Conservation (phyloP, 2,888 invertebrate species). For the Drosophila austrosaltans region DNA sequence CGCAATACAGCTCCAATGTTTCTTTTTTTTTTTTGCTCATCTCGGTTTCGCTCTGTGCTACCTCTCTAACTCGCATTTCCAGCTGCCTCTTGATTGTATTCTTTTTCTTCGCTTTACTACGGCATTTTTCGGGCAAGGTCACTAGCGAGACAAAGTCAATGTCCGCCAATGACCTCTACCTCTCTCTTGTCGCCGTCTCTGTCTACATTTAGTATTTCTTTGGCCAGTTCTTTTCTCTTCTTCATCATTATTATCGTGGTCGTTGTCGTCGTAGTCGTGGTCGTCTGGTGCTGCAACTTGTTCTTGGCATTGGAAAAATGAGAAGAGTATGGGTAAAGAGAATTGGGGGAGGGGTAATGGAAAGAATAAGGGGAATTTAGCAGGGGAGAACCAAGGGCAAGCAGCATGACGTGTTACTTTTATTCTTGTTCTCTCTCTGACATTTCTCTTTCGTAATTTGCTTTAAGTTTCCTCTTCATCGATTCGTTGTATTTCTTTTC, state of each 20-base stretch:
- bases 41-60: conserved; percentile 5
- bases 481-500: conserved; percentile 40
- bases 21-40: conserved; percentile 15
- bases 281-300: conserved; percentile 60
- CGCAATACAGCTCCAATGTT: conserved; percentile 45
- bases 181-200: conserved; percentile 48
- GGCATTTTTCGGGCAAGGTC: conserved; percentile 84
- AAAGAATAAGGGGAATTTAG: conserved; percentile 27
- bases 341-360: conserved; percentile 1
- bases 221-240: conserved; percentile 18
- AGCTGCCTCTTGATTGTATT: conserved; percentile 48
- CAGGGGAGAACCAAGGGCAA: conserved; percentile 35
- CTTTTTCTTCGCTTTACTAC: conserved; percentile 52
- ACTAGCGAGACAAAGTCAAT: conserved; percentile 84
- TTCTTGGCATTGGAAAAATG: conserved; percentile 65
- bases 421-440: conserved; percentile 53
- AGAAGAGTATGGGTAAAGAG: conserved; percentile 14
- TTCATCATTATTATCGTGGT: conserved; percentile 27
- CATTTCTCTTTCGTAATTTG: conserved; percentile 60
- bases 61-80: conserved; percentile 54
- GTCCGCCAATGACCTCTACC: conserved; percentile 83
- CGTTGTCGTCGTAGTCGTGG: conserved; percentile 31
- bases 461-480: conserved; percentile 67
- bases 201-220: neutral
- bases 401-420: conserved; percentile 76